phyloP scores from a whole-genome alignment of 35 echinoderm and acorn worm genomes.

The Lytechinus variegatus region DNA sequence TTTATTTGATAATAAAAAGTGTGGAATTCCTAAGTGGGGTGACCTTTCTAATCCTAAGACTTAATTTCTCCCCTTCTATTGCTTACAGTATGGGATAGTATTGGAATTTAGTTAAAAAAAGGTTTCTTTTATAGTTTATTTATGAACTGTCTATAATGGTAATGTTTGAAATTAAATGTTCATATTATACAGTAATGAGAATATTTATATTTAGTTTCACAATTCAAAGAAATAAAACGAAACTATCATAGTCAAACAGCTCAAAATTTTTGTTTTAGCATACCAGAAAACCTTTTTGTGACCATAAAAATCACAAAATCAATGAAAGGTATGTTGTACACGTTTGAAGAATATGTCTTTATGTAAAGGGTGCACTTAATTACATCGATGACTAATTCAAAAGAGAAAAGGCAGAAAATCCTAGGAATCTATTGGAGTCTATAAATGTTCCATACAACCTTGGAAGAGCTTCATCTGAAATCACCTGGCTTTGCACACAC shows the following conservation, averaged over 20 bases:
- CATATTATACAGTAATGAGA: neutral
- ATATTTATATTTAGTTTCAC: too few relatives aligned
- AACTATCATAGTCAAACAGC: too few relatives aligned
- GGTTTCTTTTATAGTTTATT: neutral
- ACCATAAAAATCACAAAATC: too few relatives aligned
- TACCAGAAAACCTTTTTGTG: too few relatives aligned
- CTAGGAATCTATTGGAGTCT: neutral
- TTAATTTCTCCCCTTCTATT: neutral
- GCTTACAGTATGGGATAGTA: neutral
- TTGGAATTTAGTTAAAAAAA: neutral
- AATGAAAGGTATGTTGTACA: neutral
- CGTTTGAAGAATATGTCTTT: neutral
- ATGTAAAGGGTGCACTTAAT: neutral
- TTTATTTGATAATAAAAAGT: neutral
- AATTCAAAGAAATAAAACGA: too few relatives aligned
- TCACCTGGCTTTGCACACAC: neutral
- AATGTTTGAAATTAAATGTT: neutral
- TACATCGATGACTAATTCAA: neutral
- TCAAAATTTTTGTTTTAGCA: too few relatives aligned
- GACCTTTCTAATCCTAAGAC: neutral
- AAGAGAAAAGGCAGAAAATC: neutral
- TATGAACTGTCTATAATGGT: neutral
- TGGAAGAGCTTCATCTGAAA: neutral
- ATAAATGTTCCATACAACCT: neutral
- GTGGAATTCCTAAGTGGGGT: neutral